A percentile compares a stretch with the other conserved stretches of the same genome.
Conservation (phyloP, 2,888 invertebrate species). For the Campopleginae sp. region DNA sequence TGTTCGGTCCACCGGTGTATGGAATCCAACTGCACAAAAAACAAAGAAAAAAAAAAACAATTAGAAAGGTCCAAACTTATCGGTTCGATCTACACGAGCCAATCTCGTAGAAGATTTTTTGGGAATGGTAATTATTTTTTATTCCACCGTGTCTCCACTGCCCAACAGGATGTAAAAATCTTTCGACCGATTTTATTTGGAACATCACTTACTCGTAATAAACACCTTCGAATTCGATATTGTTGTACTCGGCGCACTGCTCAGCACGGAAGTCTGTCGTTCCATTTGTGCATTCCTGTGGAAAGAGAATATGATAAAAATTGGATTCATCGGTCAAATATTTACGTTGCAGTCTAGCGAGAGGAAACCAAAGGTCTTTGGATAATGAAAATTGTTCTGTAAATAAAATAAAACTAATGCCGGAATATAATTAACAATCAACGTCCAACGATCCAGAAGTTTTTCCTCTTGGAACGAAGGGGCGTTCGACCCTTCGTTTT, state of each 20-base stretch:
- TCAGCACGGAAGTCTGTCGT: slow-evolving; percentile 93
- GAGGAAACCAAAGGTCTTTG: neutral
- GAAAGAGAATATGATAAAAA: slow-evolving; percentile 47
- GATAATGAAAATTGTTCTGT: neutral
- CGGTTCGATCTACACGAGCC: neutral
- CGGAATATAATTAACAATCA: neutral
- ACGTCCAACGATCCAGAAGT: neutral
- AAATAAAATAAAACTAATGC: slow-evolving; percentile 3
- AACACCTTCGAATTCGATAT: slow-evolving; percentile 91
- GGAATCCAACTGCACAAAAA: slow-evolving; percentile 91
- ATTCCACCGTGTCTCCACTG: neutral
- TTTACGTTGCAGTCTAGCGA: neutral
- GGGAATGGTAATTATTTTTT: neutral
- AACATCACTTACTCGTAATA: slow-evolving; percentile 90
- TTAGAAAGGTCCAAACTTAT: neutral
- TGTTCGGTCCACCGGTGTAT: slow-evolving; percentile 93
- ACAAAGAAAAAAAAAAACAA: slow-evolving; percentile 30
- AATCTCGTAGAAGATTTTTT: neutral
- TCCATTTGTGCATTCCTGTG: slow-evolving; percentile 92
- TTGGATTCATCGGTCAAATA: neutral
- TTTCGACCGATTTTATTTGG: neutral
- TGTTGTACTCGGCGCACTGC: slow-evolving; percentile 95
- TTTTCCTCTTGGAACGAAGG: neutral
- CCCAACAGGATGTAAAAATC: neutral
- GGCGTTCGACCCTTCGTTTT: too few species aligned